Evolutionary conservation across 2,888 invertebrate species (phyloP).

Genomic region (Lasioglossum marginatum): DNA sequence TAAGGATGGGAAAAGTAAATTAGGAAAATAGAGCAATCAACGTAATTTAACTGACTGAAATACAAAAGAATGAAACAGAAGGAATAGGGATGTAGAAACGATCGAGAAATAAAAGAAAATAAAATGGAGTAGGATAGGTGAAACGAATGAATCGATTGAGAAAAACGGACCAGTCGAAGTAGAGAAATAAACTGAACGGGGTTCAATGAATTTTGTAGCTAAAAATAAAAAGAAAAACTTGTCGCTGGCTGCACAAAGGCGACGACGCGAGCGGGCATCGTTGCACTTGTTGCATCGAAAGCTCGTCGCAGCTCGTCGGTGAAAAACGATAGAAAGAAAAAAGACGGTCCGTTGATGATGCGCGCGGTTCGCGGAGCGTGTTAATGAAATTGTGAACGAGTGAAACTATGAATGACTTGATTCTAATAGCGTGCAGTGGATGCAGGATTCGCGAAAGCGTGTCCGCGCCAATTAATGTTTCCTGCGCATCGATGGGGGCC

Average conservation of each 20-base stretch:
- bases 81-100: too few relatives aligned
- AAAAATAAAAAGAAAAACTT: background rate
- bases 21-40: background rate
- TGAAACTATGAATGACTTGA: slow-evolving; percentile 13
- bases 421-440: slow-evolving; percentile 5
- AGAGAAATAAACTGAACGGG: background rate
- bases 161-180: background rate
- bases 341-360: background rate
- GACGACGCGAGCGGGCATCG: background rate
- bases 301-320: background rate
- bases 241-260: background rate
- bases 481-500: slow-evolving; percentile 6
- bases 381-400: background rate
- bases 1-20: too few relatives aligned
- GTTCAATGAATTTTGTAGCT: background rate
- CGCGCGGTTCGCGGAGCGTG: background rate
- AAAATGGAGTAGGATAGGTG: too few relatives aligned
- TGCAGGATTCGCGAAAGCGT: slow-evolving; percentile 46
- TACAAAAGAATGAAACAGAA: too few relatives aligned
- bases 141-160: too few relatives aligned
- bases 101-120: too few relatives aligned
- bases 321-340: background rate
- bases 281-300: background rate
- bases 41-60: background rate
- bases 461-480: slow-evolving; percentile 44